Percentiles rank a stretch among this genome's conserved stretches.
Conservation (phyloP, 2,113 vertebrate genomes). For the Scophthalmus maximus region DNA sequence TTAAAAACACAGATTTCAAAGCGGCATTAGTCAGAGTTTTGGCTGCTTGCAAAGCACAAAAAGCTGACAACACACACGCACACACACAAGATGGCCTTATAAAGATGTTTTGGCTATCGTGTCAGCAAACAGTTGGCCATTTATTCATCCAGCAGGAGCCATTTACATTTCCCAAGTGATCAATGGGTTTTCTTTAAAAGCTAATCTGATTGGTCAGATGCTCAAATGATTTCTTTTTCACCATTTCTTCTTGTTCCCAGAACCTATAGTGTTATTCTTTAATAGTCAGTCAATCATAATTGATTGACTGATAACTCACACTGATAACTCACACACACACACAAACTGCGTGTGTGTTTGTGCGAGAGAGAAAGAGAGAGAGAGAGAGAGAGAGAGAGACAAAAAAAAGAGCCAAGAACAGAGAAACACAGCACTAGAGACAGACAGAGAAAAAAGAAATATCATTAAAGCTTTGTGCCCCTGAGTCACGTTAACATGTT, state of each 20-base stretch:
- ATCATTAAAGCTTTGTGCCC: slow-evolving; percentile 37
- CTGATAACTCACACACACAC: no score
- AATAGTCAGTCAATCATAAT: no score
- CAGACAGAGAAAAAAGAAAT: slow-evolving; percentile 8
- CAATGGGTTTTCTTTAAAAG: not conserved
- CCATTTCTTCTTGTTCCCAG: no score
- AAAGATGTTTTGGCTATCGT: not conserved
- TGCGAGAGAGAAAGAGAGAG: not conserved
- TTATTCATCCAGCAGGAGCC: not conserved
- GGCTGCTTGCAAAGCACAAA: not conserved
- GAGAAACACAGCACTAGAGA: not conserved
- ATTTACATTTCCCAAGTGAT: not conserved
- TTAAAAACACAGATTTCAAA: not conserved
- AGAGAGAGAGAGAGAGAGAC: not conserved
- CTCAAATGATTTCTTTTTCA: not conserved
- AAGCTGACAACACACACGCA: not conserved
- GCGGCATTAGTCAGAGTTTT: not conserved
- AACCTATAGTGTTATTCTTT: no score
- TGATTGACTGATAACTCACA: no score
- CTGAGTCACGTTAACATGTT: slow-evolving; percentile 50
- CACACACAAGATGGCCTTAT: not conserved
- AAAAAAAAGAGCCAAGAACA: not conserved
- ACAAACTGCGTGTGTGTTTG: not conserved
- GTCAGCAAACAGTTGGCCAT: not conserved
- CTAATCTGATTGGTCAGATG: not conserved